Conservation (phyloP, 1,140 invertebrate species). For the Philopotamus ludificatus region DNA sequence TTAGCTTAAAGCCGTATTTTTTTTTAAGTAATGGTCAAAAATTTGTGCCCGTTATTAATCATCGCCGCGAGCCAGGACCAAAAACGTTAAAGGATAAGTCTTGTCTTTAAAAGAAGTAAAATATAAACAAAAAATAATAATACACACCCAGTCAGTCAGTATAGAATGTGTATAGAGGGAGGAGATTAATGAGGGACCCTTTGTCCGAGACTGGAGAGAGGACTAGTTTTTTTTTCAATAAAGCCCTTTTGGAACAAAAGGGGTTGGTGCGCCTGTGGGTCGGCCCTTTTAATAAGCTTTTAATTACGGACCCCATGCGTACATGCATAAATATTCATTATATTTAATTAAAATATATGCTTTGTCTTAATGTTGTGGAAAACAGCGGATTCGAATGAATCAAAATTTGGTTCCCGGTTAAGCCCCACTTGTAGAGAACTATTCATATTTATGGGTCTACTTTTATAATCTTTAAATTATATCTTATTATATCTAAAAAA, state of each 20-base stretch:
- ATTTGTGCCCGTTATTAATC: constrained; percentile 28
- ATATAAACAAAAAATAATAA: constrained; percentile 14
- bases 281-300: constrained; percentile 25
- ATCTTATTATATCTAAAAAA: too few relatives aligned
- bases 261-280: neutral
- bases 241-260: constrained; percentile 17
- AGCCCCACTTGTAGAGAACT: too few relatives aligned
- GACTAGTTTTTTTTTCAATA: constrained; percentile 33
- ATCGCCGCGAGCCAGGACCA: neutral
- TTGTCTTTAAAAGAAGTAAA: neutral
- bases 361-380: too few relatives aligned
- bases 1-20: too few relatives aligned
- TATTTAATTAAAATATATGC: neutral
- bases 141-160: neutral
- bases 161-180: constrained; percentile 14
- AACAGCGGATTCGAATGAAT: too few relatives aligned
- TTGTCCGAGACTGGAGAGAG: constrained; percentile 12
- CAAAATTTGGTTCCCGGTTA: too few relatives aligned
- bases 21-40: constrained; percentile 20
- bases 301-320: constrained; percentile 17
- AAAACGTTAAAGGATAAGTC: constrained; percentile 9
- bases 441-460: too few relatives aligned
- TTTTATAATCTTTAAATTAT: too few relatives aligned
- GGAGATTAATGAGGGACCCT: constrained; percentile 20
- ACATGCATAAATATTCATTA: neutral